Percentiles rank a stretch among this genome's conserved stretches.
Conservation (phyloP, 2,113 vertebrate species). For the Nothoprocta perdicaria region DNA sequence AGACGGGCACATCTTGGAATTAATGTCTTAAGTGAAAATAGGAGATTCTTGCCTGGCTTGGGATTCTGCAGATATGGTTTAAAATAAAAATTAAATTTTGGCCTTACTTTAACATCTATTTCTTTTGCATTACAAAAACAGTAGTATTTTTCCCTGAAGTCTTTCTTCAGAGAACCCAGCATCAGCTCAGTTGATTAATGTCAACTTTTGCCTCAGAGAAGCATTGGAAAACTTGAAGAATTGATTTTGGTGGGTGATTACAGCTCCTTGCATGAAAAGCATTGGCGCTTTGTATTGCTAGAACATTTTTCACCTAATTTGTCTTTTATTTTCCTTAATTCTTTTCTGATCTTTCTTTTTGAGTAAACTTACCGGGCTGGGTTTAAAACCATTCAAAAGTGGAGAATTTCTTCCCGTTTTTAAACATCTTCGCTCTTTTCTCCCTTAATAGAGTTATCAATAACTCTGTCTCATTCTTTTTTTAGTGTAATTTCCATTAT, state of each 20-base stretch:
- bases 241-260: accelerated
- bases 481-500: constrained; percentile 73
- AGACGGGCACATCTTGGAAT: background rate
- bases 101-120: background rate
- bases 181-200: background rate
- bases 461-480: constrained; percentile 64
- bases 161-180: background rate
- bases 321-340: background rate
- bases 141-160: background rate
- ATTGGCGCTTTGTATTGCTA: accelerated
- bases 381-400: background rate
- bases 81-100: background rate
- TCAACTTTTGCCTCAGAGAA: background rate
- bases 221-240: background rate
- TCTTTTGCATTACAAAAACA: background rate
- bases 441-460: constrained; percentile 34
- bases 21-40: background rate
- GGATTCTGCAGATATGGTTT: background rate
- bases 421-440: background rate
- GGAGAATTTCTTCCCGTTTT: background rate
- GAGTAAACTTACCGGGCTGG: background rate
- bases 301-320: background rate
- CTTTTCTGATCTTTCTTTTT: background rate
- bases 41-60: background rate
- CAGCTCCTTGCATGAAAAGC: accelerated